Evolutionary conservation across 2,797 vertebrate genomes (phyloP), one percentile per base, ranked within the genome.

Genomic region (Alfaro cultratus): DNA sequence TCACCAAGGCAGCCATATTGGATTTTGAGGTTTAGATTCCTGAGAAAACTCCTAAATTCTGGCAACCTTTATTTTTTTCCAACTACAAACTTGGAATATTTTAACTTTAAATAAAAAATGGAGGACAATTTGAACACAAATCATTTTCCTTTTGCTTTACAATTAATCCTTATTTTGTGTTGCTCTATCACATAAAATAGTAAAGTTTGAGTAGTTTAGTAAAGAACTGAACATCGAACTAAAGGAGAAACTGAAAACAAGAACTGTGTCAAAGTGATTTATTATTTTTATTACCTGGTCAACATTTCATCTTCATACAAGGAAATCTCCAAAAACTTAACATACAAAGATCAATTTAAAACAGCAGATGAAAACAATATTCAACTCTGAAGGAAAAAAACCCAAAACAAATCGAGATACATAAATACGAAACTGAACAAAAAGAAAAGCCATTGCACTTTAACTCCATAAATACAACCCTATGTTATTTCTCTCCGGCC

Each of bases 381-480:
- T 78, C 23, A 74, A 77, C 78, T 68, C 34, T 68, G 34, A 11
- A 68, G 64, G 9, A 74, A 86, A 87, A 41, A 51, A n/a, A n/a
- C n/a, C n/a, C 7, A 89, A 78, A 85, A 75, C 55, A 15, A 60
- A 77, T 60, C 0, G 15, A 84, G 49, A 46, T 51, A 89, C 68
- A 91, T 93, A 94, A 93, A 94, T 92, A 93, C 73, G 80, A 91
- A 87, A 85, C 26, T 41, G 84, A 83, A 82, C 64, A 77, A 7
- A 31, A 53, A 60, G 62, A 88, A 78, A 86, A 43, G 73, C 70
- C 89, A 93, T 93, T 93, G 90, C 90, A 94, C 92, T 91, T 93
- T 3, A 57, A 76, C 91, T 91, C 93, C 83, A 93, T 94, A 90
- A 94, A 94, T 92, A 92, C 84, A 89, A 79, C 80, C 84, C 23